Percentiles rank a stretch among this genome's conserved stretches.
Conservation (phyloP, 1,140 invertebrate genomes). For the Nomia melanderi region DNA sequence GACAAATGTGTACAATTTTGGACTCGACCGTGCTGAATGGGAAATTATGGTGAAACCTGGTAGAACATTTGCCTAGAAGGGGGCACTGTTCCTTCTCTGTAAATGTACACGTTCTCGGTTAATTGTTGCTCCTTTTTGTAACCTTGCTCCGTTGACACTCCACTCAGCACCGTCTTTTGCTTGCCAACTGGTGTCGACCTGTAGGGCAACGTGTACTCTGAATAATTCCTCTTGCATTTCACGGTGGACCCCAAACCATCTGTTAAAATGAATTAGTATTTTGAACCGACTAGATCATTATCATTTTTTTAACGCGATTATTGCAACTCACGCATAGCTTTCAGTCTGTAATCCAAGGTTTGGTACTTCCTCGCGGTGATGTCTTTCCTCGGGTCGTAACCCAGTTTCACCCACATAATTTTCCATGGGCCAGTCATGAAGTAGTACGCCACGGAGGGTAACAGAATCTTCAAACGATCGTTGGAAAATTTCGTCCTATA, state of each 20-base stretch:
- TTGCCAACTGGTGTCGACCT: conserved; percentile 77
- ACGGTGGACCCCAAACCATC: conserved; percentile 82
- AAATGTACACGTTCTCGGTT: conserved; percentile 82
- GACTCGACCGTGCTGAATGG: not conserved
- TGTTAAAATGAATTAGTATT: too few species aligned
- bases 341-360: conserved; percentile 91
- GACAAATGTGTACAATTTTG: conserved; percentile 3
- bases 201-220: conserved; percentile 81
- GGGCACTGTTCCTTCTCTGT: conserved; percentile 86
- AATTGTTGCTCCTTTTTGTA: conserved; percentile 70
- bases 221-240: conserved; percentile 82
- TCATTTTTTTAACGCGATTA: too few species aligned
- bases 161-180: conserved; percentile 75
- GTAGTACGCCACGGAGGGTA: conserved; percentile 92
- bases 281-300: too few species aligned
- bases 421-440: conserved; percentile 94
- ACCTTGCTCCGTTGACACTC: conserved; percentile 68
- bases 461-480: conserved; percentile 87
- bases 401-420: conserved; percentile 90
- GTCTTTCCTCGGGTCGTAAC: conserved; percentile 93
- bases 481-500: conserved; percentile 84
- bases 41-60: conserved; percentile 82
- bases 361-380: conserved; percentile 91
- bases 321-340: conserved; percentile 84
- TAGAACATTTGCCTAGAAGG: conserved; percentile 91